Base-by-base conservation (phyloP, 2,113 vertebrate genomes). In the Cervus canadensis region DNA sequence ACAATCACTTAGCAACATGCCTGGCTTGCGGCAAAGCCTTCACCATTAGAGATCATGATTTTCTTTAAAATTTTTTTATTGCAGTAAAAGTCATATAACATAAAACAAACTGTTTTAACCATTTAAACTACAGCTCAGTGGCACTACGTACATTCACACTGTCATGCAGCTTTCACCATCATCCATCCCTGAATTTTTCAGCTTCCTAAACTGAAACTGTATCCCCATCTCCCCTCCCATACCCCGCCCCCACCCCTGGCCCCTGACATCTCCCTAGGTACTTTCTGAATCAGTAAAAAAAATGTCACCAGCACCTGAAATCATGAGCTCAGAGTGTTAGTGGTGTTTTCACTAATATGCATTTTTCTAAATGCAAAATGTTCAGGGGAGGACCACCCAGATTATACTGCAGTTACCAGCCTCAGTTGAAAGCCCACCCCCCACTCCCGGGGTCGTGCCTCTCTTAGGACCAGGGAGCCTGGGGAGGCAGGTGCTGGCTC, bases 331-430 rank as follows among this genome's bases (percentile, higher is more conserved):
- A 48, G n/a, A 7, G 36, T 5, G 6, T 59, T 43, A 6, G 19
- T 1, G 57, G 28, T 12, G 57, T 52, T 85, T 59, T 52, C n/a
- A 43, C 60, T 43, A 17, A 11, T 4, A 14, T 8, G 23, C 59
- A 19, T 36, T 45, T 89, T 91, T 10, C 33, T 52, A 43, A 83
- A n/a, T 26, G 79, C 83, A n/a, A 79, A 16, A 7, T 6, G 14
- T n/a, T 57, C 59, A 23, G 11, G n/a, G 0, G 1, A 26, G 2
- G 7, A 16, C 45, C 36, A 7, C 50, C 19, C 26, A 15, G 10
- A 16, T 21, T 56, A 10, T 2, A 0, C 0, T 0, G n/a, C 0
- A 2, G 40, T 14, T 17, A 4, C n/a, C 88, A 40, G 52, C 15
- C 50, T 25, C n/a, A 2, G 15, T 9, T 17, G 26, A 6, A 64